Evolutionary conservation across 2,113 vertebrate species (phyloP).

Genomic region (Platanista minor): DNA sequence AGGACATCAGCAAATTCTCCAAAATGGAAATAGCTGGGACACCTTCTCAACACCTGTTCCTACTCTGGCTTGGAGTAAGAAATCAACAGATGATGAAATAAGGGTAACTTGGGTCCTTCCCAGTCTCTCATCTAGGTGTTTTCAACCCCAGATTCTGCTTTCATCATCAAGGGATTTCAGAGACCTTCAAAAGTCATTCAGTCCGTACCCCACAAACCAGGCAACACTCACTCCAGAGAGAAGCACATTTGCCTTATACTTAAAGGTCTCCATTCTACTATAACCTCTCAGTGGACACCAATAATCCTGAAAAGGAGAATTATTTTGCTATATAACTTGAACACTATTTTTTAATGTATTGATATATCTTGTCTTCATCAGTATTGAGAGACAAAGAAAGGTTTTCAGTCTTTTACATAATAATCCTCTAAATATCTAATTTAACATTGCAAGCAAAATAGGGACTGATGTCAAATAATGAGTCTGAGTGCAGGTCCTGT

Average conservation of each 20-base stretch:
- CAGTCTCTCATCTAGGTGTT: not conserved
- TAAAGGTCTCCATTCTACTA: not conserved
- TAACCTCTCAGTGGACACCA: not conserved
- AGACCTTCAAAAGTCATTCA: not conserved
- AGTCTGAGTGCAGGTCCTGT: not conserved
- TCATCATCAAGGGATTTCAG: not conserved
- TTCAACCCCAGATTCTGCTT: not conserved
- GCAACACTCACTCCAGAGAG: not conserved
- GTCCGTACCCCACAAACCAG: not conserved
- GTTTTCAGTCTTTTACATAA: not conserved
- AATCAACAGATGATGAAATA: not conserved
- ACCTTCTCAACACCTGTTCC: not conserved
- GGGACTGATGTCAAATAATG: not conserved
- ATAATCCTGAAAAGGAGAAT: not conserved
- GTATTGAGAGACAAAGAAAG: not conserved
- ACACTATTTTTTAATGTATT: not conserved
- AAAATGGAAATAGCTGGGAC: not conserved
- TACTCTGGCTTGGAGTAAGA: not conserved
- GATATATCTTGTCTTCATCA: not conserved
- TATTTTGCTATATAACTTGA: not conserved
- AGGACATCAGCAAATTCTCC: not conserved
- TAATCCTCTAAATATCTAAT: not conserved
- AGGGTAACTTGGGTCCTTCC: accelerated
- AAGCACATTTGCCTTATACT: not conserved
- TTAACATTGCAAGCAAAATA: not conserved